Conservation (phyloP, 2,888 invertebrate genomes). For the Amphipyra tragopoginis region DNA sequence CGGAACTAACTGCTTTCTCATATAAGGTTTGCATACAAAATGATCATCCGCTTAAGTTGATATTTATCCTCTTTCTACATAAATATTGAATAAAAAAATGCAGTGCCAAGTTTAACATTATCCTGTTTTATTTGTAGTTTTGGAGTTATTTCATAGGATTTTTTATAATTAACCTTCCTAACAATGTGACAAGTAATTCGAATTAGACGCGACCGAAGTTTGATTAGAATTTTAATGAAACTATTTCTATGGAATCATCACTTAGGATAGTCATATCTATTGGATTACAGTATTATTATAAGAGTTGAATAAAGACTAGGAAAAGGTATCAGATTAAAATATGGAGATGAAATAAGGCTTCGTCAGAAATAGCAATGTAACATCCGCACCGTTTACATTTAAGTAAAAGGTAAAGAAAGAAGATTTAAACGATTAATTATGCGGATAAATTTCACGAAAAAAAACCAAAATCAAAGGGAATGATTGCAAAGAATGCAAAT, state of each 20-base stretch:
- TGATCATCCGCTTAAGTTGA: neutral
- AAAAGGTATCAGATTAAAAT: neutral
- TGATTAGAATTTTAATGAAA: no score
- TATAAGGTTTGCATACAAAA: slow-evolving; percentile 9
- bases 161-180: no score
- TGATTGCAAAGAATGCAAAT: slow-evolving; percentile 49
- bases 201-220: no score
- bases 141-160: no score
- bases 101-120: no score
- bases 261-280: no score
- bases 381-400: neutral
- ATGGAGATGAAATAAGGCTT: neutral
- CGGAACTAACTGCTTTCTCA: slow-evolving; percentile 28
- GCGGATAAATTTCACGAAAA: slow-evolving; percentile 14
- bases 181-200: no score
- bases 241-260: no score
- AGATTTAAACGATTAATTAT: slow-evolving; percentile 26
- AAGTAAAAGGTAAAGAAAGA: slow-evolving; percentile 10
- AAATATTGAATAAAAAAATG: neutral
- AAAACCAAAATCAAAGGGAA: slow-evolving; percentile 28
- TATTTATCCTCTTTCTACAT: neutral
- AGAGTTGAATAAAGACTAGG: neutral
- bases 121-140: neutral
- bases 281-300: no score
- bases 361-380: neutral